Percentiles rank a stretch among this genome's conserved stretches.
Conservation (phyloP, 2,797 vertebrate genomes). For the Nyctibius grandis region DNA sequence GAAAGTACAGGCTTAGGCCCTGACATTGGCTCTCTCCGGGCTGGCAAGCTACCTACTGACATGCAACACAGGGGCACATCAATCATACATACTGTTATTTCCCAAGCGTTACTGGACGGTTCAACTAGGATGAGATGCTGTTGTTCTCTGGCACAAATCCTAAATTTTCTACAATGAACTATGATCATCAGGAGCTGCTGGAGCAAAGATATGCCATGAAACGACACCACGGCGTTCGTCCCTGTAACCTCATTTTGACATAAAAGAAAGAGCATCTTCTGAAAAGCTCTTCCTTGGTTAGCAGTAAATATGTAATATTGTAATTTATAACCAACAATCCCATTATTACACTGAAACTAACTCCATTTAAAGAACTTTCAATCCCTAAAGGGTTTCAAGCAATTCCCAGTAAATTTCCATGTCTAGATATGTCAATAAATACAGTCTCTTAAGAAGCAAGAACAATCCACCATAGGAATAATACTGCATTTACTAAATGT, state of each 20-base stretch:
- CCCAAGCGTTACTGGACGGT: background rate
- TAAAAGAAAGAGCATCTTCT: background rate
- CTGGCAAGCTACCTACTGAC: background rate
- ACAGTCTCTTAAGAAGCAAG: background rate
- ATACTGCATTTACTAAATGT: background rate
- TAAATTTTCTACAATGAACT: background rate
- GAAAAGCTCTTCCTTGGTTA: background rate
- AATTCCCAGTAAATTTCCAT: constrained; percentile 16
- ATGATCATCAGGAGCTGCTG: background rate
- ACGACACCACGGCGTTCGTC: background rate
- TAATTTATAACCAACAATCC: background rate
- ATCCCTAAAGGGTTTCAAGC: background rate
- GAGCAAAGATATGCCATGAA: background rate
- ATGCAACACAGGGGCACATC: background rate
- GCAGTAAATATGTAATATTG: background rate
- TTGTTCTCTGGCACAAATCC: background rate
- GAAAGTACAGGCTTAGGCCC: background rate
- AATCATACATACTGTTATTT: background rate
- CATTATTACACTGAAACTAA: background rate
- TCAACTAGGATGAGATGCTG: background rate
- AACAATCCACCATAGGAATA: background rate
- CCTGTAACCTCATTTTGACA: background rate
- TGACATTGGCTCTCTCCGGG: background rate
- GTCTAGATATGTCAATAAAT: constrained; percentile 7
- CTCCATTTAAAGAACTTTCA: background rate